Percentiles rank a stretch among this genome's conserved stretches.
phyloP scores from a whole-genome alignment of 2,888 invertebrate genomes.

The Holacanthella duospinosa region DNA sequence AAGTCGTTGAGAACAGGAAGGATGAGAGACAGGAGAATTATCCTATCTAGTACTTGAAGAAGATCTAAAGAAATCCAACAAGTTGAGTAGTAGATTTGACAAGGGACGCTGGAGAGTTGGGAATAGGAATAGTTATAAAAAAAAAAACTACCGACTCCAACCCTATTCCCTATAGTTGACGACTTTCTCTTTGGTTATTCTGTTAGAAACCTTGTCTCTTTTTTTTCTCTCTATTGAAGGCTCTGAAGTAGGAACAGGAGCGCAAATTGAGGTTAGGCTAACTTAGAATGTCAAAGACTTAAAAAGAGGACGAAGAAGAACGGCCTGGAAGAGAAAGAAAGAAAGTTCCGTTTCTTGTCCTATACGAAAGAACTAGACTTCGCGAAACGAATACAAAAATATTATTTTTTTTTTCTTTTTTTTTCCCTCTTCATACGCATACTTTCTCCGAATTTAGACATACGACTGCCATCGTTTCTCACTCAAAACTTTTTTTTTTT shows the following conservation, averaged over 20 bases:
- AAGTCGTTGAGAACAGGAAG: not conserved
- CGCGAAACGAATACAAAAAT: no score
- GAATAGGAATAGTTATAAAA: not conserved
- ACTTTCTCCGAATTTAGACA: no score
- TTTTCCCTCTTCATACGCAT: no score
- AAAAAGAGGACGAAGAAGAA: not conserved
- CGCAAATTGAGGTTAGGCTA: not conserved
- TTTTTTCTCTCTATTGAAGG: not conserved
- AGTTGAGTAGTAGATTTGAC: not conserved
- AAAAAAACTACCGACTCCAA: no score
- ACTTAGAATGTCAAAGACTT: conserved; percentile 9
- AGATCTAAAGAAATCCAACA: not conserved
- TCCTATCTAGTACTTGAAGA: not conserved
- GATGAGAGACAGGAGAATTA: not conserved
- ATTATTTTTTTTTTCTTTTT: no score
- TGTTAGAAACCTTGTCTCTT: not conserved
- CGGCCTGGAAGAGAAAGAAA: no score
- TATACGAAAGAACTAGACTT: no score
- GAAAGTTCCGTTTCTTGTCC: not conserved
- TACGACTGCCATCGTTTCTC: no score
- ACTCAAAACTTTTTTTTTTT: no score
- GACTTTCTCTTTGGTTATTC: not conserved
- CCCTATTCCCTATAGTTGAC: not conserved
- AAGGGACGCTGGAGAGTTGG: no score
- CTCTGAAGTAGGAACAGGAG: no score